These are phyloP conservation scores for Eilema griseolum DNA, from an alignment of 2,888 invertebrate species.

Conservation along the genomic window DNA sequence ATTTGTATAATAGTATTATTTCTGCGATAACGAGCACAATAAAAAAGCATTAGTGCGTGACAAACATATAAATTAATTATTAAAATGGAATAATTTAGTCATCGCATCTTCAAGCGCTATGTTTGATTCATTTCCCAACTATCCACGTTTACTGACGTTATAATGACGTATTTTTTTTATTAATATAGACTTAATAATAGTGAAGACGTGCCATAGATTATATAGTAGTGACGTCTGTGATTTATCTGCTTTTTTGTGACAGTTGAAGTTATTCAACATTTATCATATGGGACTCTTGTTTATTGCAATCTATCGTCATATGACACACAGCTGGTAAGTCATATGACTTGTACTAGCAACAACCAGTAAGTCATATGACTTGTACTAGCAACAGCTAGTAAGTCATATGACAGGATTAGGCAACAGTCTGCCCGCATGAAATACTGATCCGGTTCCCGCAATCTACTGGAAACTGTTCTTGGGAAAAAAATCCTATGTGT, in stretches of 20 bases:
- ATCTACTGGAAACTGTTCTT: no score
- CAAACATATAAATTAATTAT: slow-evolving; percentile 18
- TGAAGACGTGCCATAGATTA: neutral
- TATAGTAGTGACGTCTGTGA: neutral
- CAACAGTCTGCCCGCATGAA: no score
- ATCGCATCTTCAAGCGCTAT: slow-evolving; percentile 1
- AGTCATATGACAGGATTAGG: no score
- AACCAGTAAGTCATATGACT: no score
- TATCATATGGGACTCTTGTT: no score
- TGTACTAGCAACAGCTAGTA: no score
- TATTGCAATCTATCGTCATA: no score
- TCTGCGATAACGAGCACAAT: slow-evolving; percentile 9
- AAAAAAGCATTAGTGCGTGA: slow-evolving; percentile 16
- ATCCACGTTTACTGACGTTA: neutral
- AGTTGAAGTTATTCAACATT: no score
- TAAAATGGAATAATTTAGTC: slow-evolving; percentile 7
- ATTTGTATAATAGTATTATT: neutral
- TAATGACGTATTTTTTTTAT: neutral
- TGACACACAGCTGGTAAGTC: no score
- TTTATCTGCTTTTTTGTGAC: neutral
- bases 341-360: no score
- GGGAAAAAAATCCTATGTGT: no score
- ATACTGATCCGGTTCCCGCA: no score
- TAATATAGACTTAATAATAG: neutral
- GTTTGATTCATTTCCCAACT: slow-evolving; percentile 8